Percentiles rank a stretch among this genome's conserved stretches.
Conservation (phyloP, 2,113 vertebrate genomes). For the Trogon melanurus region DNA sequence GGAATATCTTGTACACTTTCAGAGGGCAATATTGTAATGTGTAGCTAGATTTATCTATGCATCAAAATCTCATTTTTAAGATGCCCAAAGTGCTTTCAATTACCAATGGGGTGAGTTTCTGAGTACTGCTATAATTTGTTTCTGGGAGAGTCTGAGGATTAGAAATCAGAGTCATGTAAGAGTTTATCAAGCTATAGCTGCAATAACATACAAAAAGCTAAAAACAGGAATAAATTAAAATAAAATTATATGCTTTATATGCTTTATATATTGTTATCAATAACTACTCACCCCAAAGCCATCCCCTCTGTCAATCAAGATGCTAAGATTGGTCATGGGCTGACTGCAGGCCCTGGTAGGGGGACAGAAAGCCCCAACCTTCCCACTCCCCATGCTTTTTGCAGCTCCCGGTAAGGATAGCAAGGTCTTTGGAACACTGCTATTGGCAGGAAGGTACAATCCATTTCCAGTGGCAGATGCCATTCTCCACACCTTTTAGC, state of each 20-base stretch:
- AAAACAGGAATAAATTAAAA: slow-evolving; percentile 30
- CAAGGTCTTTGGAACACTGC: not conserved
- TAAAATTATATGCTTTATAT: not conserved
- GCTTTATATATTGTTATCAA: slow-evolving; percentile 11
- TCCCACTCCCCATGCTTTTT: not conserved
- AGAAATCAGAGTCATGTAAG: slow-evolving; percentile 19
- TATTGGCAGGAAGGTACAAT: rapidly evolving
- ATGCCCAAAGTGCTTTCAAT: slow-evolving; percentile 55
- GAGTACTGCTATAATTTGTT: slow-evolving; percentile 23
- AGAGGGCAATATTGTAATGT: slow-evolving; percentile 43
- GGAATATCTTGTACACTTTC: slow-evolving; percentile 39
- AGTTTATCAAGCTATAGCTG: not conserved
- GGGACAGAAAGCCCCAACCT: not conserved
- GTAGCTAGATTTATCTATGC: slow-evolving; percentile 39
- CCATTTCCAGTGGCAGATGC: not conserved
- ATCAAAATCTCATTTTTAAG: slow-evolving; percentile 67
- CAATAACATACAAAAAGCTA: not conserved
- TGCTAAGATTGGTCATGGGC: not conserved
- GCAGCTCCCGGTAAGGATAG: not conserved
- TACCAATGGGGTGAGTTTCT: slow-evolving; percentile 42
- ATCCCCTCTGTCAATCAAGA: not conserved
- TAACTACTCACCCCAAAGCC: not conserved
- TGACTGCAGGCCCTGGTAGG: not conserved
- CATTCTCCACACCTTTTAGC: not conserved
- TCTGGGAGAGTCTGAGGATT: not conserved